Conservation (phyloP, 1,140 invertebrate genomes). For the Triops longicaudatus region DNA sequence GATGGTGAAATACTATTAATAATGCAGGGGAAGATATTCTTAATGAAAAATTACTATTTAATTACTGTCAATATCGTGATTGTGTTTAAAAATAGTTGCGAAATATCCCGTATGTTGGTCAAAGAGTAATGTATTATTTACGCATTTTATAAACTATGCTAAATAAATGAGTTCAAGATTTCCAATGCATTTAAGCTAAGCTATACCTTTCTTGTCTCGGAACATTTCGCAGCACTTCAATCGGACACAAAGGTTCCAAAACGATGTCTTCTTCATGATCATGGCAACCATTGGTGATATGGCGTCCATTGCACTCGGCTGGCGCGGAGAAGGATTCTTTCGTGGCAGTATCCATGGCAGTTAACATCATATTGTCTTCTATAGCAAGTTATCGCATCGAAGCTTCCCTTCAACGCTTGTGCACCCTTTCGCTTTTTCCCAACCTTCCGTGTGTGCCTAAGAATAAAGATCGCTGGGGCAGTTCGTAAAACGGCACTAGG, state of each 20-base stretch:
- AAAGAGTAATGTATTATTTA: too few relatives aligned
- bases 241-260: neutral
- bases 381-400: neutral
- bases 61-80: too few relatives aligned
- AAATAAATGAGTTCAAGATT: too few relatives aligned
- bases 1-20: neutral
- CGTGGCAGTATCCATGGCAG: neutral
- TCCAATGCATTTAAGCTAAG: too few relatives aligned
- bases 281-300: neutral
- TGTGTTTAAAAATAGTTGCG: too few relatives aligned
- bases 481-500: neutral
- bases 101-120: too few relatives aligned
- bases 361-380: neutral
- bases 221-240: neutral
- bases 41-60: too few relatives aligned
- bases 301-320: neutral
- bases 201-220: neutral
- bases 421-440: neutral
- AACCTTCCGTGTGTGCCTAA: neutral
- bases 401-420: neutral
- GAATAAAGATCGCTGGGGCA: neutral
- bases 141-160: too few relatives aligned
- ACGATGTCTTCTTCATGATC: neutral
- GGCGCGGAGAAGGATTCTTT: neutral
- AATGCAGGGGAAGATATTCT: too few relatives aligned